Percentiles rank a stretch among this genome's conserved stretches.
These are phyloP conservation scores for Eira barbara DNA, from an alignment of 2,113 vertebrate species.

Conservation along the genomic window DNA sequence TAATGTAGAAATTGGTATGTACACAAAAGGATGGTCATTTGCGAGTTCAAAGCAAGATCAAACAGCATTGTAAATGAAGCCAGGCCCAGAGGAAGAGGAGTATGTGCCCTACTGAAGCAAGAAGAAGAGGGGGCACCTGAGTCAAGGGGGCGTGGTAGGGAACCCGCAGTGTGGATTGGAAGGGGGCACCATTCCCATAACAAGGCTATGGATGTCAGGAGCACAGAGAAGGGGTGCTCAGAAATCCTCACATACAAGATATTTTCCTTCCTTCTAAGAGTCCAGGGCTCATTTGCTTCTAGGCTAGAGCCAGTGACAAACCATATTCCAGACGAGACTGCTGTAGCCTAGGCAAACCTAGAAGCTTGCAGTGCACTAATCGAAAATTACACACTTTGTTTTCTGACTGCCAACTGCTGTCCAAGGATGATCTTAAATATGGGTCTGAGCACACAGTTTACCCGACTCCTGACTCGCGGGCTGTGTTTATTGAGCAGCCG, in stretches of 20 bases:
- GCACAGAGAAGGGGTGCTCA: background rate
- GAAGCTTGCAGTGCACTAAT: background rate
- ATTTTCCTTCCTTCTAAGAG: conserved; percentile 12
- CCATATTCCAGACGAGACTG: background rate
- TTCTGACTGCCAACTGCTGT: background rate
- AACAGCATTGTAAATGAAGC: background rate
- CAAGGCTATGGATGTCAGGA: background rate
- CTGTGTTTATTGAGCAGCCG: conserved; percentile 30
- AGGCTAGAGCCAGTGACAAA: background rate
- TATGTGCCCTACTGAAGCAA: background rate
- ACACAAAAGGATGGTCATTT: background rate
- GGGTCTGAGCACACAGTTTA: conserved; percentile 13
- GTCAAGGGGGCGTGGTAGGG: background rate
- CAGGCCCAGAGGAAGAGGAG: background rate
- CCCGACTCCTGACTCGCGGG: background rate
- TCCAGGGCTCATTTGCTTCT: background rate
- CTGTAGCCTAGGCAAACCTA: background rate
- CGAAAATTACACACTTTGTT: conserved; percentile 46
- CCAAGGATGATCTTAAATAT: conserved; percentile 45
- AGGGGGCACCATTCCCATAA: background rate
- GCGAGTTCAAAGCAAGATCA: background rate
- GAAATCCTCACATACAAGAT: background rate
- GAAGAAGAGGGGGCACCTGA: background rate
- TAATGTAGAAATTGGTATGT: background rate
- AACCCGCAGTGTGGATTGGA: too few species aligned